Percentiles rank a stretch among this genome's conserved stretches.
Evolutionary conservation across 1,140 invertebrate genomes (phyloP).

Genomic region (Liolophura sinensis): DNA sequence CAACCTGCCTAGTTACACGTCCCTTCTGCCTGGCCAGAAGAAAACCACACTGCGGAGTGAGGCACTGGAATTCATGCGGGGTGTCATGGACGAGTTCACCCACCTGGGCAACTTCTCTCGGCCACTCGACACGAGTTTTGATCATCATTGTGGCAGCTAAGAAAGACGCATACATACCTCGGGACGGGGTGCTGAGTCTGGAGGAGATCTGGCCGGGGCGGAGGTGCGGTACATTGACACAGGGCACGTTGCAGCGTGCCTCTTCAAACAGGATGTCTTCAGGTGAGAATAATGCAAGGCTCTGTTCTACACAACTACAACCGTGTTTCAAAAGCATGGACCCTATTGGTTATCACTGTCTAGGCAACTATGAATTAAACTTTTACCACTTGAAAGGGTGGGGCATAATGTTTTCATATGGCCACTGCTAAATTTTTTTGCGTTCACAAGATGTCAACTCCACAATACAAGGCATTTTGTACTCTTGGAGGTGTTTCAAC

Average conservation of each 20-base stretch:
- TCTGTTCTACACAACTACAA: neutral
- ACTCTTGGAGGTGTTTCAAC: no score
- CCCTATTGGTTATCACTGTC: neutral
- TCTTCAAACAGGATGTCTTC: slow-evolving; percentile 84
- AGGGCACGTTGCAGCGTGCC: slow-evolving; percentile 89
- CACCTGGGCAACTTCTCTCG: slow-evolving; percentile 90
- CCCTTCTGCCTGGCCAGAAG: no score
- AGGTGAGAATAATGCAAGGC: slow-evolving; percentile 64
- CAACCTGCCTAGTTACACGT: no score
- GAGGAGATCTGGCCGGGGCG: slow-evolving; percentile 90
- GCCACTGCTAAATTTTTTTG: neutral
- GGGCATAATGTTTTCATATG: neutral
- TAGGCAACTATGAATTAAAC: slow-evolving; percentile 2
- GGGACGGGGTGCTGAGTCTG: slow-evolving; percentile 77
- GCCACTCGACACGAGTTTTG: slow-evolving; percentile 72
- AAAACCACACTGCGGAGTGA: slow-evolving; percentile 20
- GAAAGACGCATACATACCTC: slow-evolving; percentile 91
- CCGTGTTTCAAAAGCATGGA: neutral
- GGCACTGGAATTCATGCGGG: slow-evolving; percentile 87
- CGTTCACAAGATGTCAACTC: no score
- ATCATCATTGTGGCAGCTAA: slow-evolving; percentile 56
- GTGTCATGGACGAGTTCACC: slow-evolving; percentile 98
- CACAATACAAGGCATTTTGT: no score
- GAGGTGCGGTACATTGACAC: slow-evolving; percentile 81
- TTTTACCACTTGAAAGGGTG: neutral